phyloP scores from a whole-genome alignment of 2,888 invertebrate species.

The Zaprionus bogoriensis region DNA sequence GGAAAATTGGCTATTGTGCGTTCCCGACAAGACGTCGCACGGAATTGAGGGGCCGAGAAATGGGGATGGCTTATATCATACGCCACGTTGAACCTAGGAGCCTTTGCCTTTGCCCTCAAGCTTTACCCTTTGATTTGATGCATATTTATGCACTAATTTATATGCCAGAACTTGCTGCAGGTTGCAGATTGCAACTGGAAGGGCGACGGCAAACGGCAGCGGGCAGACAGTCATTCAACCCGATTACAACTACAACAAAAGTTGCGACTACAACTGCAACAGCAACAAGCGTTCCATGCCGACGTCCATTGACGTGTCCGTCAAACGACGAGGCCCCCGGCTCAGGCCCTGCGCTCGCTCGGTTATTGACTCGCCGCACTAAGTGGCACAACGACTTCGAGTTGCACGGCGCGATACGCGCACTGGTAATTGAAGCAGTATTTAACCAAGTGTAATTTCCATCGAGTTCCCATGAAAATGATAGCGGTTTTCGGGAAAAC shows the following conservation, averaged over 20 bases:
- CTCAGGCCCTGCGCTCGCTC: conserved; percentile 11
- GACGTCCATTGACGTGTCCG: conserved; percentile 62
- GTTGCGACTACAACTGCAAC: not conserved
- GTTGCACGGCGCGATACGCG: conserved; percentile 44
- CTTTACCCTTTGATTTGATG: not conserved
- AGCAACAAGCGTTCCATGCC: conserved; percentile 23
- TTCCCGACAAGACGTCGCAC: too few species aligned
- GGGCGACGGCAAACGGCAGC: not conserved
- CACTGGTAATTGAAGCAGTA: conserved; percentile 30
- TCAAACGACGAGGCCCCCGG: conserved; percentile 45
- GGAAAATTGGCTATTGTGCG: conserved; percentile 25
- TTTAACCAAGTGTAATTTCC: conserved; percentile 16
- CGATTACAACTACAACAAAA: conserved; percentile 1
- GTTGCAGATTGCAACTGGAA: not conserved
- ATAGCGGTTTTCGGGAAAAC: not conserved
- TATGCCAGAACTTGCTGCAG: not conserved
- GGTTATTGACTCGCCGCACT: conserved; percentile 58
- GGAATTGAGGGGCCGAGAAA: not conserved
- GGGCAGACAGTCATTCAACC: conserved; percentile 32
- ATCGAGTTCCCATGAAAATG: conserved; percentile 5
- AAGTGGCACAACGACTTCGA: conserved; percentile 62
- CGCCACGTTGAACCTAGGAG: not conserved
- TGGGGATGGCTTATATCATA: not conserved
- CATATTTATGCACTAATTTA: not conserved
- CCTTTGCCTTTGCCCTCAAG: not conserved